These are phyloP conservation scores for Cephus pygmeus DNA, from an alignment of 2,888 invertebrate genomes.

Conservation along the genomic window DNA sequence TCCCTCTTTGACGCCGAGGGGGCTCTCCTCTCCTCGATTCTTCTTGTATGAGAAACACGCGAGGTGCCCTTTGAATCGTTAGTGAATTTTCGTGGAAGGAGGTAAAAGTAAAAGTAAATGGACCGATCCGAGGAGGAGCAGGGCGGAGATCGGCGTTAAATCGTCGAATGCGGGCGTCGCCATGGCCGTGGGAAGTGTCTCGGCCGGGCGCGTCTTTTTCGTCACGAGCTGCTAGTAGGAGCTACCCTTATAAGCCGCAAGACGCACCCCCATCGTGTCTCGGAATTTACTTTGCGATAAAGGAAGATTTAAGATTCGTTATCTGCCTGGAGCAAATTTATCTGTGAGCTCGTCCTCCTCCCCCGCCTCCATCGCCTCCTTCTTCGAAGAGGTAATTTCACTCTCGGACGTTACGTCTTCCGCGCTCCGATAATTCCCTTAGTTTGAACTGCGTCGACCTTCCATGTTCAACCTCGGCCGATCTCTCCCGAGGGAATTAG, in stretches of 20 bases:
- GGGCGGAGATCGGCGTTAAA: slow-evolving; percentile 17
- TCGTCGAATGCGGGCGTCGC: slow-evolving; percentile 24
- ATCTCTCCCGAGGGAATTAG: too few species aligned
- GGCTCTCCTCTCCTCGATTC: background rate
- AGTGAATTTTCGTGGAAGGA: too few species aligned
- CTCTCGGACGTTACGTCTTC: background rate
- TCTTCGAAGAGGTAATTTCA: background rate
- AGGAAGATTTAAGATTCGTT: slow-evolving; percentile 44
- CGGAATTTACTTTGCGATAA: slow-evolving; percentile 52
- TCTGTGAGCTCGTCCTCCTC: slow-evolving; percentile 21
- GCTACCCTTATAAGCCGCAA: slow-evolving; percentile 36
- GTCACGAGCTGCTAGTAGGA: background rate
- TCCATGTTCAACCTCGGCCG: too few species aligned
- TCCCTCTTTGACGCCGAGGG: background rate
- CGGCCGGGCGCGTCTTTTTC: slow-evolving; percentile 12
- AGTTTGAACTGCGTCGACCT: too few species aligned
- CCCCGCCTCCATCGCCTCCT: background rate
- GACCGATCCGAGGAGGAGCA: background rate
- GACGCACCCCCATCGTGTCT: slow-evolving; percentile 33
- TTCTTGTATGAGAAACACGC: too few species aligned
- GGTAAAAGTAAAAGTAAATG: too few species aligned
- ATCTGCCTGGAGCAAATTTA: slow-evolving; percentile 48
- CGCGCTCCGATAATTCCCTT: background rate
- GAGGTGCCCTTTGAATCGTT: too few species aligned
- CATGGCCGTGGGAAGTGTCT: slow-evolving; percentile 34